Percentiles rank a stretch among this genome's conserved stretches.
phyloP scores from a whole-genome alignment of 2,113 vertebrate species.

The Callipepla californica region DNA sequence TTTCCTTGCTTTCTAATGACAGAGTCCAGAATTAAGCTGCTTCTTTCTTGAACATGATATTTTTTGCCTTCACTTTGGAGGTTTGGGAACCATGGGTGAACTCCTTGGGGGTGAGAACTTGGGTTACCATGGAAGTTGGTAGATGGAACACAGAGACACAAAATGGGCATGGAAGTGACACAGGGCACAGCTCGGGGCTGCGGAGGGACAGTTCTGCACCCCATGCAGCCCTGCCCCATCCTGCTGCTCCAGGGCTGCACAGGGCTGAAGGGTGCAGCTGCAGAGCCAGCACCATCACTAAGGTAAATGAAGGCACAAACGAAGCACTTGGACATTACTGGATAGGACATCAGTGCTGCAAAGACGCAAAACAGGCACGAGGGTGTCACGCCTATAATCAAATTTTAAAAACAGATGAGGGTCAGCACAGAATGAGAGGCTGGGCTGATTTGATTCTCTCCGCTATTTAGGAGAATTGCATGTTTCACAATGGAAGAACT shows the following conservation, averaged over 20 bases:
- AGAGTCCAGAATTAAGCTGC: background rate
- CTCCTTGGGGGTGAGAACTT: background rate
- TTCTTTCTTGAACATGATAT: background rate
- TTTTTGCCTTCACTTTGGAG: background rate
- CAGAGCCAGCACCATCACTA: background rate
- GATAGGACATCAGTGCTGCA: background rate
- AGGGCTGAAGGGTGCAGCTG: background rate
- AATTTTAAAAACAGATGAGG: background rate
- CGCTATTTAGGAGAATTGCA: constrained; percentile 28
- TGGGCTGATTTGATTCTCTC: background rate
- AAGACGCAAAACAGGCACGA: background rate
- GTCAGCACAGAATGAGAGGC: constrained; percentile 12
- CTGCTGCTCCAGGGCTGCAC: too few relatives aligned
- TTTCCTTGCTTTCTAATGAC: background rate
- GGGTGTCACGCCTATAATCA: constrained; percentile 8
- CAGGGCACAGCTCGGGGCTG: rapidly evolving
- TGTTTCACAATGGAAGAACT: constrained; percentile 9
- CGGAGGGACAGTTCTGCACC: background rate
- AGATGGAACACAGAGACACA: too few relatives aligned
- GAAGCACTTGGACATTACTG: background rate
- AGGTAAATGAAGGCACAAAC: background rate
- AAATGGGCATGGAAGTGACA: rapidly evolving
- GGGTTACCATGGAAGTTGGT: background rate
- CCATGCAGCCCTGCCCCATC: too few relatives aligned
- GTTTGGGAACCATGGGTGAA: background rate